Base-by-base conservation (phyloP, 2,113 vertebrate species). In the Istiophorus platypterus region DNA sequence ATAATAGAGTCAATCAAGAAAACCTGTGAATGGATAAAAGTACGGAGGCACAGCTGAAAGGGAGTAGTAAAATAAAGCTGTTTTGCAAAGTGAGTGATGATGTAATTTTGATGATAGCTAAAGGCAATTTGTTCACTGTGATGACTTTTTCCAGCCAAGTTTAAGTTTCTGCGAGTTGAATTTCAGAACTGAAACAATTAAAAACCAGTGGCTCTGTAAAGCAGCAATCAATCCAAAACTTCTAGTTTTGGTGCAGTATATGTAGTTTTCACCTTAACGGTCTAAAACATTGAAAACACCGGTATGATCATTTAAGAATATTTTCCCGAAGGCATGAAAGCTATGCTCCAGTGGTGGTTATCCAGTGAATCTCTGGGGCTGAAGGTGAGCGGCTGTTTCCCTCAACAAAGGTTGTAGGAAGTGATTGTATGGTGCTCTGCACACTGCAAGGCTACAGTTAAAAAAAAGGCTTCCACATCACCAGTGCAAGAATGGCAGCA, bases 1-100 rank as follows among this genome's bases (percentile, higher is more conserved):
- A 67, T 61, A 78, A 76, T 22, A 47, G 54, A 78, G 65, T 7
- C 13, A 74, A 81, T 72, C 72, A 80, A 70, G 31, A 63, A 63
- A 26, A 76, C 51, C 62, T 24, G 29, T 78, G 80, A 83, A 72
- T 76, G 76, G 26, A 80, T 64, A 37, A 29, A 54, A 74, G 76
- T 74, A 85, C 82, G 49, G 56, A 88, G 85, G 67, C 87, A 24
- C 52, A 56, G 90, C 80, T 86, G 68, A 85, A 62, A 83, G 71
- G 56, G 65, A 71, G 74, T 62, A 86, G 81, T 86, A 81, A 81
- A 34, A 89, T 86, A 57, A 81, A 72, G 22, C 71, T 37, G 70
- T 7, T 31, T 64, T 62, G 76, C 80, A 74, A 72, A 76, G 78
- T 1, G 45, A 82, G 67, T 49, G 51, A 80, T 59, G 66, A 57